Percentiles rank a stretch among this genome's conserved stretches.
Conservation (phyloP, 1,140 invertebrate genomes). For the Musca domestica region DNA sequence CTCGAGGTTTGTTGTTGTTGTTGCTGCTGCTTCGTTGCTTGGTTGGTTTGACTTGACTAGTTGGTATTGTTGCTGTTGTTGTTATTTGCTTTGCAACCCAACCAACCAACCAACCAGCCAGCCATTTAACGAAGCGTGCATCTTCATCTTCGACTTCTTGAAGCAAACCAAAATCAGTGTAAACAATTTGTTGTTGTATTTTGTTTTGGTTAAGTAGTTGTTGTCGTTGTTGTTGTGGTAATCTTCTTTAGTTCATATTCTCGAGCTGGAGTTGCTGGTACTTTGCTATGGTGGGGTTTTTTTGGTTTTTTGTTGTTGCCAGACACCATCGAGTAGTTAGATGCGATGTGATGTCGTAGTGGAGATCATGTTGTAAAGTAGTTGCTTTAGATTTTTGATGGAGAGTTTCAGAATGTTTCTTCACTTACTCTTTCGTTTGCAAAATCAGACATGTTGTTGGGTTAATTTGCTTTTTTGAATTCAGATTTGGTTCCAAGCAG, state of each 20-base stretch:
- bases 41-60: no score
- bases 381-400: no score
- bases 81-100: conserved; percentile 8
- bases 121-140: not conserved
- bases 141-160: not conserved
- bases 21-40: conserved; percentile 24
- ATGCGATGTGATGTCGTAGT: no score
- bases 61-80: conserved; percentile 11
- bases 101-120: not conserved
- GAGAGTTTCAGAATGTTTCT: no score
- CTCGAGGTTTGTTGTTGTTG: conserved; percentile 9
- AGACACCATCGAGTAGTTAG: not conserved
- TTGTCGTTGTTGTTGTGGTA: not conserved
- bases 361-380: no score
- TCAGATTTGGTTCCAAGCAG: no score
- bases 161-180: not conserved
- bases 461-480: no score
- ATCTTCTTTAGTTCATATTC: not conserved
- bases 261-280: not conserved
- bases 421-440: no score
- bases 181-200: not conserved
- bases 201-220: not conserved
- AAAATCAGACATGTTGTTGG: no score
- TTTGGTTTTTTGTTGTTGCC: not conserved
- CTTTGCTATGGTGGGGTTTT: not conserved